Conservation (phyloP, 1,140 invertebrate genomes). For the Drosophila fuyamai region DNA sequence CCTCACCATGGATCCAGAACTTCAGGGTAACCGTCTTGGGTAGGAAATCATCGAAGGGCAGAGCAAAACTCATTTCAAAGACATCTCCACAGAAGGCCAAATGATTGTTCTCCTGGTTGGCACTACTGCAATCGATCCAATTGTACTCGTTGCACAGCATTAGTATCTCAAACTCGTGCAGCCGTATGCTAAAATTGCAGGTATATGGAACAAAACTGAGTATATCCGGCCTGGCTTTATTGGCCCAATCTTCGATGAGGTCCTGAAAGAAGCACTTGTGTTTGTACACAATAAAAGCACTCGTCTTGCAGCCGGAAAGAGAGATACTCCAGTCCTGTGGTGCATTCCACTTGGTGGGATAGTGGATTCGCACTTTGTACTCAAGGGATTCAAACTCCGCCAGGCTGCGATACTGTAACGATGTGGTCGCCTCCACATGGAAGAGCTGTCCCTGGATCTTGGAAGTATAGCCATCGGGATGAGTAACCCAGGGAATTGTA, state of each 20-base stretch:
- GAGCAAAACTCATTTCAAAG: slow-evolving; percentile 95
- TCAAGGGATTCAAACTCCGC: slow-evolving; percentile 97
- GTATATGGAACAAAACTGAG: slow-evolving; percentile 98
- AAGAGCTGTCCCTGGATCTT: slow-evolving; percentile 96
- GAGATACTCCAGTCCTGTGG: slow-evolving; percentile 96
- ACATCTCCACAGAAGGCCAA: slow-evolving; percentile 96
- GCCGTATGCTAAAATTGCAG: slow-evolving; percentile 95
- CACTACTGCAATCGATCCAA: slow-evolving; percentile 99
- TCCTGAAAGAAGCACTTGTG: slow-evolving; percentile 98
- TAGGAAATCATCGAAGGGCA: slow-evolving; percentile 96
- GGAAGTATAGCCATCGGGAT: slow-evolving; percentile 93
- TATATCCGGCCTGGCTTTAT: slow-evolving; percentile 95
- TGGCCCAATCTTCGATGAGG: slow-evolving; percentile 98
- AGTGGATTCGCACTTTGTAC: slow-evolving; percentile 92
- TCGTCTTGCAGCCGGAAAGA: slow-evolving; percentile 97
- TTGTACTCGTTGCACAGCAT: slow-evolving; percentile 98
- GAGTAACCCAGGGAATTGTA: slow-evolving; percentile 96
- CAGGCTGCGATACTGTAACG: slow-evolving; percentile 95
- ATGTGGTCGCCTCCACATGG: slow-evolving; percentile 97
- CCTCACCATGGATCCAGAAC: slow-evolving; percentile 97
- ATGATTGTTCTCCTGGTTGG: slow-evolving; percentile 97
- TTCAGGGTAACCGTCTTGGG: slow-evolving; percentile 94
- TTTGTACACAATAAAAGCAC: slow-evolving; percentile 95
- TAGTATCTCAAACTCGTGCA: slow-evolving; percentile 98
- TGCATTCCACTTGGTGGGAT: slow-evolving; percentile 97